Conservation (phyloP, 2,888 invertebrate genomes). For the Leuctra nigra region DNA sequence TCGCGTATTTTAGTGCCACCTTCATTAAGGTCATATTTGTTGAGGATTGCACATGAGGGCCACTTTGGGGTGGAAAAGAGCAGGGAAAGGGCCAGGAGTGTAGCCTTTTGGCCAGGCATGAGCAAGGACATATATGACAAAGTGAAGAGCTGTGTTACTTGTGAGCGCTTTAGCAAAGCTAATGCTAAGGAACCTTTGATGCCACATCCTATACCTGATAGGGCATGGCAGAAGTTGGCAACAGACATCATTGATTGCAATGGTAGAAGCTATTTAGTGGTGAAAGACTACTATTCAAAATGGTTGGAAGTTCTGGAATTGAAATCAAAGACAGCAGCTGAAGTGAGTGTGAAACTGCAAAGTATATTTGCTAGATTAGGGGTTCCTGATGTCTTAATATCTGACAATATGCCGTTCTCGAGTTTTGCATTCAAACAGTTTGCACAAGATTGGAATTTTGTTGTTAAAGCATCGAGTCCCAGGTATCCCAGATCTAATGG, state of each 20-base stretch:
- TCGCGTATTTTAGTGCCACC: conserved; percentile 8
- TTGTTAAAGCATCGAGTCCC: neutral
- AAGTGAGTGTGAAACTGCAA: neutral
- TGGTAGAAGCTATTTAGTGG: neutral
- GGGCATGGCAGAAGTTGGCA: neutral
- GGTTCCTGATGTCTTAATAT: neutral
- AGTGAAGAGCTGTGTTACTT: conserved; percentile 17
- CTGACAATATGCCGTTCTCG: conserved; percentile 7
- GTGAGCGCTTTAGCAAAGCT: conserved; percentile 8
- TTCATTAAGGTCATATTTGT: neutral
- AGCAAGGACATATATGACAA: conserved; percentile 32
- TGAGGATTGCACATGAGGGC: conserved; percentile 8
- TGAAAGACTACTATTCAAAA: neutral
- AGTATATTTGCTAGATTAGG: neutral
- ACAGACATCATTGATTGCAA: conserved; percentile 13
- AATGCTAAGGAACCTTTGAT: conserved; percentile 28
- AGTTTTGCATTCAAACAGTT: neutral
- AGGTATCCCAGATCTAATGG: conserved; percentile 3
- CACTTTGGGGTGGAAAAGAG: conserved; percentile 15
- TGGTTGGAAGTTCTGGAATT: conserved; percentile 2
- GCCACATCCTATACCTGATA: conserved; percentile 25
- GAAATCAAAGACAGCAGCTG: neutral
- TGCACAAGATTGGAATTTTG: neutral
- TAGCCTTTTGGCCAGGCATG: conserved; percentile 15
- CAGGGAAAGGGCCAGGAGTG: neutral